Evolutionary conservation across 1,140 invertebrate species (phyloP), one percentile per base, ranked within the genome.

Genomic region (Ephestia elutella): DNA sequence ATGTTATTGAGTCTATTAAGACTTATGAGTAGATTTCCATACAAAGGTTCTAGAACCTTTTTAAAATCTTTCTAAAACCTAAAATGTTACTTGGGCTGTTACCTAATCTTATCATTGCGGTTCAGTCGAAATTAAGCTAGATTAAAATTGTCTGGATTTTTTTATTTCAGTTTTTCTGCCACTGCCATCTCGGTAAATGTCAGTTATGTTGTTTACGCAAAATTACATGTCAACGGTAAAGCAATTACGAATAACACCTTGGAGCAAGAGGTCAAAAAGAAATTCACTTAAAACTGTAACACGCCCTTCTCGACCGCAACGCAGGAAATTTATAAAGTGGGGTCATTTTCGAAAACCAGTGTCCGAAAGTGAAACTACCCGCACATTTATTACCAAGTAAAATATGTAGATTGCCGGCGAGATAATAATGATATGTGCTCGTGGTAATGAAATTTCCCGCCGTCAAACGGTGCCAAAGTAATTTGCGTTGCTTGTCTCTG

Each of bases 341-440:
- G 80, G 82, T 85, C 81, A 85, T 86, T 87, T 86, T 86, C 85
- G 85, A 86, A 87, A 86, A 87, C 82, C 82, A 80, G 84, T 79
- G 82, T 75, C 80, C 60, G 82, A 87, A 86, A 87, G 85, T 86
- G 85, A 87, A 87, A 87, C 82, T 78, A 80, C 80, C 71, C 72
- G 75, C 70, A 73, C 81, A 83, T 86, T 86, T 87, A 87, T 84
- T 85, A 81, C 83, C 70, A 71, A 76, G 79, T 82, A 86, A 86
- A 87, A 87, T 87, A 87, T 87, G 85, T 87, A 87, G 85, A 87
- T 87, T 86, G 85, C 78, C 71, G 72, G 66, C 77, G 68, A 86
- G 85, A 86, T 86, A 87, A 87, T 87, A 86, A 87, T 86, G 83
- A 87, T 87, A 86, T 87, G 85, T 87, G 85, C 83, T 84, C 74